These are phyloP conservation scores for Gastracanthus pulcherrimus DNA, from an alignment of 2,888 invertebrate species.

Conservation along the genomic window DNA sequence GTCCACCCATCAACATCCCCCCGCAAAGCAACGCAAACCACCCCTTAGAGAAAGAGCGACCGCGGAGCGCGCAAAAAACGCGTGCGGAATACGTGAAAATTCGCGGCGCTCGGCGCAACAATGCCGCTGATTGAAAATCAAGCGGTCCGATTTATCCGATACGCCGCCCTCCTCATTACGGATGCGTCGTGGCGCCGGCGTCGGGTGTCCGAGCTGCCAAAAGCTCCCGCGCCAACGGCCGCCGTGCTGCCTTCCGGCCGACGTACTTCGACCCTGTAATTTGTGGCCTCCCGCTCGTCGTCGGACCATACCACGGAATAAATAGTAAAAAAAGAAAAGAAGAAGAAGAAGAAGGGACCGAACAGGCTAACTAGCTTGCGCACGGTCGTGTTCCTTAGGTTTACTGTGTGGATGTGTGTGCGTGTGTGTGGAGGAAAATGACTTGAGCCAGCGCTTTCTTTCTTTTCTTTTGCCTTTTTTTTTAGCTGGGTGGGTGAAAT, in stretches of 20 bases:
- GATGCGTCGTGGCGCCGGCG: slow-evolving; percentile 40
- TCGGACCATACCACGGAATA: background rate
- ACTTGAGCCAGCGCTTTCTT: slow-evolving; percentile 22
- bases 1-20: too few relatives aligned
- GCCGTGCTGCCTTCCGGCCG: slow-evolving; percentile 72
- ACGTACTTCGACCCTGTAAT: slow-evolving; percentile 73
- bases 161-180: slow-evolving; percentile 33
- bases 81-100: slow-evolving; percentile 7
- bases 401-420: too few relatives aligned
- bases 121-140: slow-evolving; percentile 75
- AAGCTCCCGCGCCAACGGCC: too few relatives aligned
- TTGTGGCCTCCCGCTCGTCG: too few relatives aligned
- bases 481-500: background rate
- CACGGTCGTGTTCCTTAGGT: too few relatives aligned
- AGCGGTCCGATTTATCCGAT: slow-evolving; percentile 32
- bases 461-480: background rate
- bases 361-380: background rate
- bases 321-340: slow-evolving; percentile 20
- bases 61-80: background rate
- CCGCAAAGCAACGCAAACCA: too few relatives aligned
- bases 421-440: background rate
- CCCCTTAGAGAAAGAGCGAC: background rate
- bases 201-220: background rate
- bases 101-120: slow-evolving; percentile 67
- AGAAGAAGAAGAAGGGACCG: background rate